Evolutionary conservation across 2,888 invertebrate species (phyloP), one percentile per base, ranked within the genome.

Genomic region (Drosophila percnosoma): DNA sequence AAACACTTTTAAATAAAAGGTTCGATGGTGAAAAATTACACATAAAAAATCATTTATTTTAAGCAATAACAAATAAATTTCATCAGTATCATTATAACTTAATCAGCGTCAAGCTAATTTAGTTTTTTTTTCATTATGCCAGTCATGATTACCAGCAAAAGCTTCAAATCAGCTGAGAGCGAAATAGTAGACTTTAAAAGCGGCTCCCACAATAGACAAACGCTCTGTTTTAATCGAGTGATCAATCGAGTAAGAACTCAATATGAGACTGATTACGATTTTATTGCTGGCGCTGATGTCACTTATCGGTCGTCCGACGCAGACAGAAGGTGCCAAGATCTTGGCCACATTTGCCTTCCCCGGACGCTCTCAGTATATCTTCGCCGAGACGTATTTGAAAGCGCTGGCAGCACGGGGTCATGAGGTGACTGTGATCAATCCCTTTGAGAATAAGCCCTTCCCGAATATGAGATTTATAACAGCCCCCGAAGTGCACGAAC

Each of bases 361-460:
- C 2, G 91, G 54, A 10, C 68, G 57, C 7, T 68, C 69, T 13
- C 68, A 68, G 15, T 68, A 68, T 13, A 68, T 68, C 8, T 68
- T 57, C 24, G 68, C 57, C n/a, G 68, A 68, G 18, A 24, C 45
- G 15, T 45, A 45, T 24, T 24, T 45, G 24, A 45, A 45, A 45
- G 27, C 36, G 0, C 15, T 68, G 48, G 93, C 92, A 0, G 73
- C 82, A 0, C 79, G 83, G 3, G 93, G 93, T 1, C 93, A 93
- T 75, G 82, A 93, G 45, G 76, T 93, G 0, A 93, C 92, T 1
- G 87, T 92, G 4, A 90, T 92, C 8, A 89, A 85, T 15, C 24
- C 89, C 0, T 77, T 86, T 15, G 64, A 69, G 2, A 82, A 78
- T 15, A 76, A 79, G 10, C 71, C 77, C 0, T 51, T 62, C 1